Percentiles rank a stretch among this genome's conserved stretches.
These are phyloP conservation scores for Hyles lineata DNA, from an alignment of 2,888 invertebrate species.

Conservation along the genomic window DNA sequence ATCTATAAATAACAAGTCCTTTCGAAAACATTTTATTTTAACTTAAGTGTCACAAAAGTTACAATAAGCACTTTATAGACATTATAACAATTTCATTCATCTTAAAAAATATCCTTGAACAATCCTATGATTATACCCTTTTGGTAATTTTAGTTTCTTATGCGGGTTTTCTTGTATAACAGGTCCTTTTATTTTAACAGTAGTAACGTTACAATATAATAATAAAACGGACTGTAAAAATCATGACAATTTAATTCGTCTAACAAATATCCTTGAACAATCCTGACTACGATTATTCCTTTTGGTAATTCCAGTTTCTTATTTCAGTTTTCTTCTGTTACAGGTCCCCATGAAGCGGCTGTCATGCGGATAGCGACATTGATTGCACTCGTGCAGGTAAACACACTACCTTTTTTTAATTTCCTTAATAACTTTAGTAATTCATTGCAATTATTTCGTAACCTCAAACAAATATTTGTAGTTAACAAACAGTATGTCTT, in stretches of 20 bases:
- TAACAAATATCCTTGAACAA: neutral
- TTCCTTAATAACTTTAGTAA: too few relatives aligned
- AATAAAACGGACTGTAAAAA: too few relatives aligned
- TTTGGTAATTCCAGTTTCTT: neutral
- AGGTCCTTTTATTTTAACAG: too few relatives aligned
- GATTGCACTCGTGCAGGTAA: constrained; percentile 83
- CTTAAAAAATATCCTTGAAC: neutral
- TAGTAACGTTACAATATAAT: too few relatives aligned
- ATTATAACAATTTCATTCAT: neutral
- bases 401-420: constrained; percentile 3
- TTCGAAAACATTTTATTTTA: too few relatives aligned
- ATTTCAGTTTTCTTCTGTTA: constrained; percentile 49
- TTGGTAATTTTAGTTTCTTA: neutral
- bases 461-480: too few relatives aligned
- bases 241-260: constrained; percentile 1
- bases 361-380: constrained; percentile 82
- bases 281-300: neutral
- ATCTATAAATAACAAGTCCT: too few relatives aligned
- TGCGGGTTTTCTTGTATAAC: constrained; percentile 53
- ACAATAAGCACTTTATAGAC: too few relatives aligned
- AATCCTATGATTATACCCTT: neutral
- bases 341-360: constrained; percentile 82
- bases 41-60: too few relatives aligned
- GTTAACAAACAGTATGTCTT: too few relatives aligned
- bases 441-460: too few relatives aligned